A percentile compares a stretch with the other conserved stretches of the same genome.
Evolutionary conservation across 2,113 vertebrate genomes (phyloP).

Genomic region (Pluvialis apricaria): DNA sequence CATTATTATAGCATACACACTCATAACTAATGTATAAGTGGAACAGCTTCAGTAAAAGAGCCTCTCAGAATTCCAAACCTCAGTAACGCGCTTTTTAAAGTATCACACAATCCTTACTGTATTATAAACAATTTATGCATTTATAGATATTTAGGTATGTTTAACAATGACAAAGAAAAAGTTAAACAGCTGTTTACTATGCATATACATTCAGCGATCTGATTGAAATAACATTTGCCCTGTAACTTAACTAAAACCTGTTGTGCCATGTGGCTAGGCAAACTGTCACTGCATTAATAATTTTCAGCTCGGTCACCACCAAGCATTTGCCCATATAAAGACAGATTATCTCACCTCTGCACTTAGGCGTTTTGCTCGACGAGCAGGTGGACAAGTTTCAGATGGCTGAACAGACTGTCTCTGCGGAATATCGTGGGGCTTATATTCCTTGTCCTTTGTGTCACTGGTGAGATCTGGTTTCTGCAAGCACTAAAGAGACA

Average conservation of each 20-base stretch:
- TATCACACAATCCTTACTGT: accelerated
- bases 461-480: constrained; percentile 78
- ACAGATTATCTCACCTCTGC: constrained; percentile 77
- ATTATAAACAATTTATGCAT: accelerated
- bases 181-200: neutral
- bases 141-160: accelerated
- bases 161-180: neutral
- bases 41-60: neutral
- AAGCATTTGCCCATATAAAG: accelerated
- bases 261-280: neutral
- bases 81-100: accelerated
- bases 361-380: constrained; percentile 88
- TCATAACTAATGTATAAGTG: accelerated
- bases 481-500: constrained; percentile 80
- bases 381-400: constrained; percentile 77
- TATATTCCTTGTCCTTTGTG: constrained; percentile 85
- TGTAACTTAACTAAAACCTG: too few relatives aligned
- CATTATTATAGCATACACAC: accelerated
- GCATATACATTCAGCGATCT: neutral
- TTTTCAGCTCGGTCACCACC: too few relatives aligned
- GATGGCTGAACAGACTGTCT: constrained; percentile 73
- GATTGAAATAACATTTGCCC: neutral
- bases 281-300: accelerated
- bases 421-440: constrained; percentile 83
- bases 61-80: neutral